Percentiles rank a stretch among this genome's conserved stretches.
Conservation (phyloP, 2,797 vertebrate species). For the Acipenser ruthenus region DNA sequence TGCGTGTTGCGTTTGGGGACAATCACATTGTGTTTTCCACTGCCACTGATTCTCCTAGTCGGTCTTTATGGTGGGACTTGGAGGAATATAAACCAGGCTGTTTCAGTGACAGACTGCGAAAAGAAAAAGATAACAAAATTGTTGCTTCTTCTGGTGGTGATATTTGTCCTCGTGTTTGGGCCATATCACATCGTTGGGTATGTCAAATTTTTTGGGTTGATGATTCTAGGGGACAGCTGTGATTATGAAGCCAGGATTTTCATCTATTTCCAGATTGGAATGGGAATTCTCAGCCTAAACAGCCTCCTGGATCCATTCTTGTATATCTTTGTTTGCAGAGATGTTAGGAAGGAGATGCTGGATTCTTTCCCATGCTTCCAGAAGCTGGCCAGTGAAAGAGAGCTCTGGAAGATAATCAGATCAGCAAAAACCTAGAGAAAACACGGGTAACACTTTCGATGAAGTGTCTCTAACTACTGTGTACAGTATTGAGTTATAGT, state of each 20-base stretch:
- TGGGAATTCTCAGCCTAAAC: constrained; percentile 4
- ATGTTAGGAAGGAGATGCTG: not conserved
- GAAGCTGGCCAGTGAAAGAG: constrained; percentile 17
- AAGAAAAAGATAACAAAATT: not conserved
- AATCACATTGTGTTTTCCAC: not conserved
- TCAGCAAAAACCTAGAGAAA: constrained; percentile 50
- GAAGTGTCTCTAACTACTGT: too few species aligned
- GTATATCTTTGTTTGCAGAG: constrained; percentile 7
- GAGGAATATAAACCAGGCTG: constrained; percentile 31
- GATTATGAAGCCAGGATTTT: not conserved
- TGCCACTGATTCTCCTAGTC: not conserved
- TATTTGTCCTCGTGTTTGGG: constrained; percentile 1
- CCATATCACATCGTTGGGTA: constrained; percentile 1
- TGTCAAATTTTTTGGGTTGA: not conserved
- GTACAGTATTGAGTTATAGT: too few species aligned
- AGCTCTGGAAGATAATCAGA: constrained; percentile 43
- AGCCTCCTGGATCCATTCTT: not conserved
- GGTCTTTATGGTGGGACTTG: not conserved
- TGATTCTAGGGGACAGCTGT: not conserved
- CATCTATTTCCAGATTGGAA: not conserved
- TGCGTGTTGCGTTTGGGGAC: not conserved
- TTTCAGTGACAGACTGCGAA: not conserved
- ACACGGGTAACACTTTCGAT: too few species aligned
- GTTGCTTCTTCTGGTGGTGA: not conserved
- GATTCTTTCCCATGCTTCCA: not conserved